Percentiles rank a stretch among this genome's conserved stretches.
phyloP scores from a whole-genome alignment of 1,140 invertebrate species.

The Pseudomyrmex gracilis region DNA sequence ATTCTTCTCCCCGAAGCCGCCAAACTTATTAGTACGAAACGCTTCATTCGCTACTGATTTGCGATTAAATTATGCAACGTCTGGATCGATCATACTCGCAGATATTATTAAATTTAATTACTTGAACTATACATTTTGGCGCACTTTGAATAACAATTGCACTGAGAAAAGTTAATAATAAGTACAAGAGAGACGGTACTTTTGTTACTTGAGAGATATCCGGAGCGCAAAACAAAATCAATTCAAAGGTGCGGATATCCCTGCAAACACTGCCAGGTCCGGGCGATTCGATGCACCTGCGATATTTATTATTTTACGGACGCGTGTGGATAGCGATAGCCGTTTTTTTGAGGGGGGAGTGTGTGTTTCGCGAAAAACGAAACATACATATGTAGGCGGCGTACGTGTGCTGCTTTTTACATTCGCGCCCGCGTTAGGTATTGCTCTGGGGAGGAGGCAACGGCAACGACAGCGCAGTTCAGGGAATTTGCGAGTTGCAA shows the following conservation, averaged over 20 bases:
- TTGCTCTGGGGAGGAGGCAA: neutral
- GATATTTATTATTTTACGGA: conserved; percentile 30
- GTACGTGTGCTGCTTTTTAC: conserved; percentile 5
- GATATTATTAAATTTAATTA: neutral
- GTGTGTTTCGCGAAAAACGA: neutral
- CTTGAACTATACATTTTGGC: neutral
- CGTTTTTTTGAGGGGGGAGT: neutral
- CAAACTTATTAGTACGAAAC: conserved; percentile 14
- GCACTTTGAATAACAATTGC: too few relatives aligned
- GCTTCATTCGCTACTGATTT: conserved; percentile 2
- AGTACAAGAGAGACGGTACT: too few relatives aligned
- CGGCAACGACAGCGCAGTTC: neutral
- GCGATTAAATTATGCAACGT: conserved; percentile 30
- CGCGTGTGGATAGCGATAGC: neutral
- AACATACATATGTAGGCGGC: neutral
- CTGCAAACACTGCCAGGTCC: neutral
- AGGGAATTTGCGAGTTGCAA: conserved; percentile 7
- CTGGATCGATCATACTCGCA: neutral
- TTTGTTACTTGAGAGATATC: neutral
- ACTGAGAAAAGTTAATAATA: too few relatives aligned
- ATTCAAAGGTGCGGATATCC: neutral
- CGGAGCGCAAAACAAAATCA: conserved; percentile 12
- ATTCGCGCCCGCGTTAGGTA: neutral
- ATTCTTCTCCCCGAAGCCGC: conserved; percentile 62
- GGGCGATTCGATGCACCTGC: neutral